Base-by-base conservation (phyloP, 2,888 invertebrate species). In the Nezara viridula region DNA sequence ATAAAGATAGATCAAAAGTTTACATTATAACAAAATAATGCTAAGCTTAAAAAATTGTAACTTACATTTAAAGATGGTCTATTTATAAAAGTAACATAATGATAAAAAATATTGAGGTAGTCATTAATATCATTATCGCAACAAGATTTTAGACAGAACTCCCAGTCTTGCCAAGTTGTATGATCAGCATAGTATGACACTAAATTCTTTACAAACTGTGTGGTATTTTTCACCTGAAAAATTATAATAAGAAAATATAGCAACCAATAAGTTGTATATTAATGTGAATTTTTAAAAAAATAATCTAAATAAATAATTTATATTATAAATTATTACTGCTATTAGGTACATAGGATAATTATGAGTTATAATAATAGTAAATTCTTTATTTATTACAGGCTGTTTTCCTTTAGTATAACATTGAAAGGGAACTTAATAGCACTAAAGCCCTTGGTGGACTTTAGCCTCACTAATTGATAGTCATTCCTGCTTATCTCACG, bases 51-150 rank as follows among this genome's bases (percentile, higher is more conserved):
- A n/a, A 55, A 6, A 52, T 52, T 6, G 2, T 14, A 44, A 44
- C 81, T 81, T 81, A 81, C 81, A 44, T 81, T 24, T 81, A 44
- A 81, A 5, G 81, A 81, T 81, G 40, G 44, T 24, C 24, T n/a
- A 44, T 81, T 44, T 81, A 81, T 9, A 10, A 44, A 44, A n/a
- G 44, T 44, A 44, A 37, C 44, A 81, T 81, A 81, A 44, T n/a
- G 40, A 81, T 19, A 24, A n/a, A 81, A 81, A 4, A 81, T 81
- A 44, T n/a, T n/a, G n/a, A 81, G 81, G 44, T 44, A 81, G 2
- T 81, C 81, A 44, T 44, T n/a, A 44, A 81, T 6, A n/a, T 81
- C 81, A 44, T 81, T n/a, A 81, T 40, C 81, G 12, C 4, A 44
- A 81, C 81, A 81, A 0, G 24, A 81, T 24, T 44, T n/a, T n/a